phyloP scores from a whole-genome alignment of 2,797 vertebrate species.

The Gymnocypris eckloni region DNA sequence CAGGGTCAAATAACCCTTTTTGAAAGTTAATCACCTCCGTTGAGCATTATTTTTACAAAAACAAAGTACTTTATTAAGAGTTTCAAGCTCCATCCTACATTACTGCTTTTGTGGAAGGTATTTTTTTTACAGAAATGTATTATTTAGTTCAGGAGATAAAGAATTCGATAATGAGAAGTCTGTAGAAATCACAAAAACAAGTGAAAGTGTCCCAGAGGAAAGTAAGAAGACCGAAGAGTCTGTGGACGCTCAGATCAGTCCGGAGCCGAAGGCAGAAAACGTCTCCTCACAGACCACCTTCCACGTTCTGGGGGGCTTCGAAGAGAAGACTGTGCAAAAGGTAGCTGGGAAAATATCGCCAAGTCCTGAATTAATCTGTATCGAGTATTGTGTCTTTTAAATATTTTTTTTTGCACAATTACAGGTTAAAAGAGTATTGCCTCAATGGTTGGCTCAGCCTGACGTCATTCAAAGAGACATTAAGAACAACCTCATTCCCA shows the following conservation, averaged over 20 bases:
- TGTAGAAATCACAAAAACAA: slow-evolving; percentile 7
- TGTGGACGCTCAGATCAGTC: neutral
- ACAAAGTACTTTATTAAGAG: neutral
- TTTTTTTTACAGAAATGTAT: neutral
- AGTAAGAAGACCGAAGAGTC: neutral
- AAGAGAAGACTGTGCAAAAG: slow-evolving; percentile 80
- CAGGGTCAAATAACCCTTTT: neutral
- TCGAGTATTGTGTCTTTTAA: neutral
- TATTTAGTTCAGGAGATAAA: slow-evolving; percentile 6
- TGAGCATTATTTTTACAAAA: no score
- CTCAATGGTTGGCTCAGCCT: slow-evolving; percentile 89
- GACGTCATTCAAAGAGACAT: slow-evolving; percentile 82
- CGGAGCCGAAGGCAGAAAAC: slow-evolving; percentile 42
- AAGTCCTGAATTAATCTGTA: neutral
- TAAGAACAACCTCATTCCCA: slow-evolving; percentile 79
- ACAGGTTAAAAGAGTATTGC: slow-evolving; percentile 88
- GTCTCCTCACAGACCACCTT: slow-evolving; percentile 61
- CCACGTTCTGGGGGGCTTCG: slow-evolving; percentile 81
- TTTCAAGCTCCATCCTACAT: neutral
- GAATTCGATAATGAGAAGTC: neutral
- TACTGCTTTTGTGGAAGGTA: neutral
- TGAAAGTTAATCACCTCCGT: no score
- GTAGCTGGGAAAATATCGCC: slow-evolving; percentile 66
- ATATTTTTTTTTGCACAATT: neutral
- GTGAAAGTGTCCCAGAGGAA: neutral